A percentile compares a stretch with the other conserved stretches of the same genome.
phyloP scores from a whole-genome alignment of 2,113 vertebrate genomes.

The Macroglossus sobrinus region DNA sequence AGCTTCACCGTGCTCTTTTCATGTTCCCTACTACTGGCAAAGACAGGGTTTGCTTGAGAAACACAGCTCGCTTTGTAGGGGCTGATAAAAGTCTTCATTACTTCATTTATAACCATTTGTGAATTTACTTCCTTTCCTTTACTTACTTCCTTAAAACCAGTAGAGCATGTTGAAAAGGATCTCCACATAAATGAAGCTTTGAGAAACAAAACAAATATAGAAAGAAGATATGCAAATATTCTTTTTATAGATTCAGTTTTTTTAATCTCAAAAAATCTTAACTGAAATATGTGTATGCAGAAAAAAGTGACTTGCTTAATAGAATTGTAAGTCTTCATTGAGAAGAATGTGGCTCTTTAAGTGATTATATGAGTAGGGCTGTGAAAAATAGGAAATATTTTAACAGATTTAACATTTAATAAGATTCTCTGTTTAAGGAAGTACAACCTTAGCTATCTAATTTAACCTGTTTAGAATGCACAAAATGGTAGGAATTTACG shows the following conservation, averaged over 20 bases:
- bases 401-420: neutral
- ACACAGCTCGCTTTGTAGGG: slow-evolving; percentile 58
- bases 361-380: neutral
- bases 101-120: slow-evolving; percentile 52
- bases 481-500: neutral
- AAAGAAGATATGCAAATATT: slow-evolving; percentile 74
- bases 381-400: neutral
- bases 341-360: neutral
- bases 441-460: neutral
- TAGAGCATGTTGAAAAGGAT: slow-evolving; percentile 64
- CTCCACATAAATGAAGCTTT: slow-evolving; percentile 57
- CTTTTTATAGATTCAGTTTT: slow-evolving; percentile 71
- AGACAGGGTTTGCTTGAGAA: slow-evolving; percentile 39
- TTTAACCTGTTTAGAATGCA: neutral
- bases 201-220: slow-evolving; percentile 56
- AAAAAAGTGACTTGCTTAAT: slow-evolving; percentile 26
- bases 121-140: slow-evolving; percentile 64
- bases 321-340: neutral
- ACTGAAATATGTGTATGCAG: neutral
- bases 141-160: slow-evolving; percentile 80
- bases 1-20: neutral
- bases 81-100: slow-evolving; percentile 42
- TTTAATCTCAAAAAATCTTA: slow-evolving; percentile 51
- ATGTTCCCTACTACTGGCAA: neutral
- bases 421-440: neutral